Percentiles rank a stretch among this genome's conserved stretches.
These are phyloP conservation scores for Oreamnos americanus DNA, from an alignment of 2,113 vertebrate species.

Conservation along the genomic window DNA sequence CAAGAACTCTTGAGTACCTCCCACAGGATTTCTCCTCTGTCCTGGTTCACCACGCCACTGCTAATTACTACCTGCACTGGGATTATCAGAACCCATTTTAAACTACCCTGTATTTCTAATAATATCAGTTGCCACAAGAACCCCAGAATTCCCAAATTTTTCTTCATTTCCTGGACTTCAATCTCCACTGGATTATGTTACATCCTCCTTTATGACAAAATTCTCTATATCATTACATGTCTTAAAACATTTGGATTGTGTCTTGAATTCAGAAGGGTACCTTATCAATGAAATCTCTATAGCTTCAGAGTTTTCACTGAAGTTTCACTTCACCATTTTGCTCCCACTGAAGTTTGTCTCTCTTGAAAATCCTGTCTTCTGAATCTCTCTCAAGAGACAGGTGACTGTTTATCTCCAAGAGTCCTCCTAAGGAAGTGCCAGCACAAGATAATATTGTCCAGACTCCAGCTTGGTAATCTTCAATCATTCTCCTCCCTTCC, in stretches of 20 bases:
- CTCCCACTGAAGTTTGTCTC: neutral
- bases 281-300: neutral
- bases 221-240: neutral
- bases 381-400: neutral
- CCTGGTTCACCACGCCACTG: neutral
- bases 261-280: neutral
- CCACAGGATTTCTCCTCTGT: no score
- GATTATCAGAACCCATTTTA: neutral
- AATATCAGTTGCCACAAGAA: neutral
- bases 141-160: neutral
- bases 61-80: fast-evolving
- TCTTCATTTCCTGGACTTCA: neutral
- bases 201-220: neutral
- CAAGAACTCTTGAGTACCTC: neutral
- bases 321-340: neutral
- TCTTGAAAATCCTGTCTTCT: neutral
- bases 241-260: neutral
- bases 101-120: neutral
- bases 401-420: neutral
- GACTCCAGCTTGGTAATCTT: neutral
- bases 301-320: neutral
- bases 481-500: neutral
- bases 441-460: neutral
- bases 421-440: neutral
- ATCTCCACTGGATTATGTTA: neutral